Percentiles rank a stretch among this genome's conserved stretches.
Conservation (phyloP, 2,113 vertebrate genomes). For the Patagioenas fasciata region DNA sequence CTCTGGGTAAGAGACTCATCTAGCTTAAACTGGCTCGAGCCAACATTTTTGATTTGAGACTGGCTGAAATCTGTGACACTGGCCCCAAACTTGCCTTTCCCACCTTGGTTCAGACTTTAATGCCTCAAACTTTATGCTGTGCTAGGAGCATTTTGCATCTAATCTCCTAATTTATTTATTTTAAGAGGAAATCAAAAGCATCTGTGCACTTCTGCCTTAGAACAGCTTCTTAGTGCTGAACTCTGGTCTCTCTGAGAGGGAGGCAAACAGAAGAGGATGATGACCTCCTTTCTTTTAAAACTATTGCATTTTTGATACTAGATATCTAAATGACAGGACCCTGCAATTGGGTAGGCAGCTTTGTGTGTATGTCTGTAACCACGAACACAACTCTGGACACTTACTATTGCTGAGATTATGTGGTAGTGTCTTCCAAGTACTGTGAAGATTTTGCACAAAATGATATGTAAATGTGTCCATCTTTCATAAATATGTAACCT, state of each 20-base stretch:
- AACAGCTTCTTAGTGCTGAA: not conserved
- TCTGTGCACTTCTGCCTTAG: not conserved
- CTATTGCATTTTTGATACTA: not conserved
- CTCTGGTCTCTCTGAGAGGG: not conserved
- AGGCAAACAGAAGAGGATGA: not conserved
- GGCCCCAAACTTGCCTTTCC: not conserved
- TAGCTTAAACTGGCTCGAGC: not conserved
- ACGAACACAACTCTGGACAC: not conserved
- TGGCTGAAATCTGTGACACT: not conserved
- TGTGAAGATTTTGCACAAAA: not conserved
- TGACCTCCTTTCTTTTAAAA: not conserved
- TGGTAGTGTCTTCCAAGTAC: not conserved
- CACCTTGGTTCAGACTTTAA: not conserved
- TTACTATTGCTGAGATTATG: not conserved
- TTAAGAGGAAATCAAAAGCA: conserved; percentile 30
- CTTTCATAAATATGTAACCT: not conserved
- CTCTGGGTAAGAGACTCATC: not conserved
- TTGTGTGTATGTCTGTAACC: not conserved
- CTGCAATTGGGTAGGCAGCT: not conserved
- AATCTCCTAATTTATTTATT: conserved; percentile 9
- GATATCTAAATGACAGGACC: not conserved
- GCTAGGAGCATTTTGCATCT: not conserved
- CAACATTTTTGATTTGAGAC: not conserved
- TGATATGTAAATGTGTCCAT: not conserved
- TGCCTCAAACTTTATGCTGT: not conserved